Conservation (phyloP, 2,888 invertebrate genomes). For the Lasiommata megera region DNA sequence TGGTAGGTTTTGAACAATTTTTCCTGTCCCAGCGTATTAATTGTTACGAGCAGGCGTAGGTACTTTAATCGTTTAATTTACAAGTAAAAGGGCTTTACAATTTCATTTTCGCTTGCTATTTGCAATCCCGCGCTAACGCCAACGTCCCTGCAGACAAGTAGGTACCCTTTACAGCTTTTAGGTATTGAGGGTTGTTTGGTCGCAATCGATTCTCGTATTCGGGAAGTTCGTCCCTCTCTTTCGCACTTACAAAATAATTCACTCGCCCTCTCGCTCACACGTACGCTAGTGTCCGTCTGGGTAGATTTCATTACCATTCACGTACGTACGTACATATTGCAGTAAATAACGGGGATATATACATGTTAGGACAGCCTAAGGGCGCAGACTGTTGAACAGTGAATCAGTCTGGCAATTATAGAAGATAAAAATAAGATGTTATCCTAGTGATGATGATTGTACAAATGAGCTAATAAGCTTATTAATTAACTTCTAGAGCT, state of each 20-base stretch:
- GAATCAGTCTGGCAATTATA: too few relatives aligned
- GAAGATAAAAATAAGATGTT: too few relatives aligned
- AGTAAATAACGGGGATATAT: too few relatives aligned
- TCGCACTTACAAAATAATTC: slow-evolving; percentile 40
- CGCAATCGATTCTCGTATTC: slow-evolving; percentile 72
- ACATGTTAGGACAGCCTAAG: too few relatives aligned
- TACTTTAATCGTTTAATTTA: slow-evolving; percentile 8
- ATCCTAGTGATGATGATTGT: too few relatives aligned
- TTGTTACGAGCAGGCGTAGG: too few relatives aligned
- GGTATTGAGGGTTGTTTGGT: slow-evolving; percentile 63
- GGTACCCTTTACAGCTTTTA: slow-evolving; percentile 52
- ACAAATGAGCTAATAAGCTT: too few relatives aligned
- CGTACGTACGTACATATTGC: slow-evolving; percentile 1
- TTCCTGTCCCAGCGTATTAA: slow-evolving; percentile 2
- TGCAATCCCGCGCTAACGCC: slow-evolving; percentile 36
- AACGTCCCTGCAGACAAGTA: slow-evolving; percentile 31
- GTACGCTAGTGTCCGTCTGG: slow-evolving; percentile 51
- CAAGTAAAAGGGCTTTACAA: slow-evolving; percentile 12
- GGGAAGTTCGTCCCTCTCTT: slow-evolving; percentile 55
- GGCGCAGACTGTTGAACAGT: too few relatives aligned
- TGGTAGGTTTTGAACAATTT: neutral
- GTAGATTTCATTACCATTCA: slow-evolving; percentile 53
- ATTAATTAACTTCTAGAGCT: too few relatives aligned
- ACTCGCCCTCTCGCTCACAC: slow-evolving; percentile 45
- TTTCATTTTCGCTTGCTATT: slow-evolving; percentile 12